Conservation (phyloP, 2,888 invertebrate species). For the Drosophila engyochracea region DNA sequence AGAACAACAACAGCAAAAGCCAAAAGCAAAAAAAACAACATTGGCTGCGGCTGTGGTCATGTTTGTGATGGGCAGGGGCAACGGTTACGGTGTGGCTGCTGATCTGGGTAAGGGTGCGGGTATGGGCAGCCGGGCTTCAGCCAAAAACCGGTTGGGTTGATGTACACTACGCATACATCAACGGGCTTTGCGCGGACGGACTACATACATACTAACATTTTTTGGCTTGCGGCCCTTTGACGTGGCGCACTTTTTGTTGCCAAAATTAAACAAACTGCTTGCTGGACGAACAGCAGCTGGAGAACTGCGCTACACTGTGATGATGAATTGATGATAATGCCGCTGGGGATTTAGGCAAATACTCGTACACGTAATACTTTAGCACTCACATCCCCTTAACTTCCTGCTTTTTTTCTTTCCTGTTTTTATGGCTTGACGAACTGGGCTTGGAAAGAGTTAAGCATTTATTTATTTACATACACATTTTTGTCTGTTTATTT, state of each 20-base stretch:
- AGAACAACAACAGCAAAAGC: conserved; percentile 27
- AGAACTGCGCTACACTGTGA: conserved; percentile 55
- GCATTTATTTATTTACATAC: conserved; percentile 78
- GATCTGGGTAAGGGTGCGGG: neutral
- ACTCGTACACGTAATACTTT: conserved; percentile 28
- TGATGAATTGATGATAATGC: conserved; percentile 81
- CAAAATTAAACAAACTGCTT: conserved; percentile 74
- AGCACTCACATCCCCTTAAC: conserved; percentile 2
- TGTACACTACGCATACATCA: conserved; percentile 46
- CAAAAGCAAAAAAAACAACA: conserved; percentile 21
- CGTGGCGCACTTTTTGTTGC: conserved; percentile 56
- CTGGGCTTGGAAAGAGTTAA: conserved; percentile 75
- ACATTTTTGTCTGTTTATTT: conserved; percentile 49
- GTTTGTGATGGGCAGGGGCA: conserved; percentile 19
- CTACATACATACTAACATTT: conserved; percentile 16
- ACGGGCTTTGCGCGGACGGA: conserved; percentile 12
- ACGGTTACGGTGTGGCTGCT: conserved; percentile 43
- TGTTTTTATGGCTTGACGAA: conserved; percentile 44
- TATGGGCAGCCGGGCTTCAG: conserved; percentile 13
- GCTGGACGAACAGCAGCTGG: conserved; percentile 2
- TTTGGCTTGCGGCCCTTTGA: conserved; percentile 50
- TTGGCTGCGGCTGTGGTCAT: conserved; percentile 35
- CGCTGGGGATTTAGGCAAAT: conserved; percentile 66
- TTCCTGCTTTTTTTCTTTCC: neutral
- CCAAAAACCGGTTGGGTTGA: conserved; percentile 51